A percentile compares a stretch with the other conserved stretches of the same genome.
Conservation (phyloP, 2,797 vertebrate species). For the Urocyon cinereoargenteus region DNA sequence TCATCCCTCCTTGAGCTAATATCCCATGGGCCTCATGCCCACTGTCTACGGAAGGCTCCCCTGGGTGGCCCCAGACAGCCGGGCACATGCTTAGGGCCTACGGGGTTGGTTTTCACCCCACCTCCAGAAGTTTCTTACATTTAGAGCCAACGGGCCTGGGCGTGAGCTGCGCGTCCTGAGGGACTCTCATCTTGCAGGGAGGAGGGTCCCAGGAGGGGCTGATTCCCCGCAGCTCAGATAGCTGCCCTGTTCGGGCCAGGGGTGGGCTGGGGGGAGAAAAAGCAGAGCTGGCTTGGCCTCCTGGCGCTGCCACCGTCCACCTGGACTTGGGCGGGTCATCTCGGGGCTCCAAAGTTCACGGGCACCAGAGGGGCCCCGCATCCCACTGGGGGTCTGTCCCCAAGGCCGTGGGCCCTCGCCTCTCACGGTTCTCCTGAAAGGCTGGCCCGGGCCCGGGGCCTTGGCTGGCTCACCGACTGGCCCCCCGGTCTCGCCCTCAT, state of each 20-base stretch:
- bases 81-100: fast-evolving
- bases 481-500: fast-evolving
- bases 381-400: fast-evolving
- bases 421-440: fast-evolving
- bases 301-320: neutral
- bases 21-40: fast-evolving
- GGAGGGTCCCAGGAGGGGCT: neutral
- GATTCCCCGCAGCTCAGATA: neutral
- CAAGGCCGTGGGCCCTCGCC: neutral
- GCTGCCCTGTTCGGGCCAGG: fast-evolving
- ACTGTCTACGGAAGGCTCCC: fast-evolving
- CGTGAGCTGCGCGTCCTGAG: neutral
- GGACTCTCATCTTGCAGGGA: neutral
- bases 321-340: fast-evolving
- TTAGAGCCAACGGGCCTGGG: neutral
- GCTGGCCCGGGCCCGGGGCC: fast-evolving
- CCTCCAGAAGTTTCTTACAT: fast-evolving
- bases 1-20: neutral
- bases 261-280: fast-evolving
- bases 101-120: fast-evolving
- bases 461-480: no score
- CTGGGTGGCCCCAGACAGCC: fast-evolving
- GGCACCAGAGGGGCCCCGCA: neutral
- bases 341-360: fast-evolving
- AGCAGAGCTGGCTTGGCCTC: neutral